These are phyloP conservation scores for Bombus terrestris DNA, from an alignment of 1,140 invertebrate species.

Conservation along the genomic window DNA sequence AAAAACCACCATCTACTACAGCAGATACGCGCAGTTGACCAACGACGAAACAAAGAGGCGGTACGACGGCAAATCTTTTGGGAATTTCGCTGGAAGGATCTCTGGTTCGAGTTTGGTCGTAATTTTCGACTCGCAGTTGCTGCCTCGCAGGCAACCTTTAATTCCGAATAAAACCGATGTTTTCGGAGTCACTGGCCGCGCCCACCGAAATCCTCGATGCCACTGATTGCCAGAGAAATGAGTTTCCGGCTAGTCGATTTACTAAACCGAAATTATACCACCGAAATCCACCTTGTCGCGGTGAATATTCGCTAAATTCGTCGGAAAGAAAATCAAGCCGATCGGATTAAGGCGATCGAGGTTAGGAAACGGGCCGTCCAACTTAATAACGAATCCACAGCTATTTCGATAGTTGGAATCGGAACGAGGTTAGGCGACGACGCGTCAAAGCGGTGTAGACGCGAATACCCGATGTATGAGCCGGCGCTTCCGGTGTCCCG, in stretches of 20 bases:
- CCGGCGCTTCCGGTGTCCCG: slow-evolving; percentile 53
- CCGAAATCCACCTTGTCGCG: too few species aligned
- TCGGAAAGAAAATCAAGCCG: too few species aligned
- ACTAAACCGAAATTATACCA: not conserved
- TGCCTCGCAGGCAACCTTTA: slow-evolving; percentile 24
- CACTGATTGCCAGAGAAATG: slow-evolving; percentile 19
- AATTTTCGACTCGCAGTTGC: slow-evolving; percentile 14
- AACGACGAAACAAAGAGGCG: not conserved
- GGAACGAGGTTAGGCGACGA: not conserved
- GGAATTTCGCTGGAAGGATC: not conserved
- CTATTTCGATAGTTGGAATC: too few species aligned
- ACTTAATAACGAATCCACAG: accelerated
- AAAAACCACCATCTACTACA: too few species aligned
- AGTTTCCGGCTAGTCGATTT: slow-evolving; percentile 32
- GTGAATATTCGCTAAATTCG: too few species aligned
- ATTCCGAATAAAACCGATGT: slow-evolving; percentile 20
- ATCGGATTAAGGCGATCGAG: too few species aligned
- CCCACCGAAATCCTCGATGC: slow-evolving; percentile 31
- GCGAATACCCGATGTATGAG: slow-evolving; percentile 4
- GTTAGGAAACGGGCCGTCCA: too few species aligned
- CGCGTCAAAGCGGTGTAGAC: not conserved
- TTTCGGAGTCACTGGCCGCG: slow-evolving; percentile 55
- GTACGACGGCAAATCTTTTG: too few species aligned
- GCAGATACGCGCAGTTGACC: not conserved
- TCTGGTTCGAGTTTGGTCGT: not conserved